Evolutionary conservation across 2,888 invertebrate genomes (phyloP).

Genomic region (Syritta pipiens): DNA sequence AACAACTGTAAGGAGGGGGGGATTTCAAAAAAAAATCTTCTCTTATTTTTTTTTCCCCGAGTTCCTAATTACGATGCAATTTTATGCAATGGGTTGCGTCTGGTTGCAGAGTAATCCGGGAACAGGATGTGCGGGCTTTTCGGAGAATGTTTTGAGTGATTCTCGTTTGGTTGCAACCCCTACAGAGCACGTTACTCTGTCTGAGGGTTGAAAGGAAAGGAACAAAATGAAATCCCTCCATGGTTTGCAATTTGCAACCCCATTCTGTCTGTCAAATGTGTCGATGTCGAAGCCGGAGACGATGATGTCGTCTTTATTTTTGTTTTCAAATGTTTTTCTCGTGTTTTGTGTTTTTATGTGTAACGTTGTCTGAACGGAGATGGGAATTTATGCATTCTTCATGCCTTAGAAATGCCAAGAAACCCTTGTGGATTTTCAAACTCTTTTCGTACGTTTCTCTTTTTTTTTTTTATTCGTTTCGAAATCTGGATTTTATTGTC

Average conservation of each 20-base stretch:
- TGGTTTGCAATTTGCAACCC: conserved; percentile 51
- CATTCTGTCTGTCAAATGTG: conserved; percentile 44
- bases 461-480: neutral
- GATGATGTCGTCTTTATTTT: conserved; percentile 7
- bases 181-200: conserved; percentile 1
- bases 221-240: conserved; percentile 34
- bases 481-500: conserved; percentile 49
- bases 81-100: conserved; percentile 31
- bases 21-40: too few relatives aligned
- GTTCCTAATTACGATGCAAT: conserved; percentile 51
- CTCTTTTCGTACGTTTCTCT: conserved; percentile 10
- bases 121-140: conserved; percentile 12
- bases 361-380: neutral
- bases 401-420: conserved; percentile 57
- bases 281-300: conserved; percentile 50
- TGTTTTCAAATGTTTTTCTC: conserved; percentile 16
- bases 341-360: neutral
- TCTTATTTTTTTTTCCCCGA: too few relatives aligned
- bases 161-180: conserved; percentile 30
- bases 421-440: conserved; percentile 31
- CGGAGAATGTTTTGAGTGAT: too few relatives aligned
- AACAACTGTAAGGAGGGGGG: conserved; percentile 29
- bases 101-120: neutral
- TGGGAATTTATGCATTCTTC: conserved; percentile 39
- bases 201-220: conserved; percentile 12